phyloP scores from a whole-genome alignment of 2,888 invertebrate species.

The Agonopterix subpropinquella region DNA sequence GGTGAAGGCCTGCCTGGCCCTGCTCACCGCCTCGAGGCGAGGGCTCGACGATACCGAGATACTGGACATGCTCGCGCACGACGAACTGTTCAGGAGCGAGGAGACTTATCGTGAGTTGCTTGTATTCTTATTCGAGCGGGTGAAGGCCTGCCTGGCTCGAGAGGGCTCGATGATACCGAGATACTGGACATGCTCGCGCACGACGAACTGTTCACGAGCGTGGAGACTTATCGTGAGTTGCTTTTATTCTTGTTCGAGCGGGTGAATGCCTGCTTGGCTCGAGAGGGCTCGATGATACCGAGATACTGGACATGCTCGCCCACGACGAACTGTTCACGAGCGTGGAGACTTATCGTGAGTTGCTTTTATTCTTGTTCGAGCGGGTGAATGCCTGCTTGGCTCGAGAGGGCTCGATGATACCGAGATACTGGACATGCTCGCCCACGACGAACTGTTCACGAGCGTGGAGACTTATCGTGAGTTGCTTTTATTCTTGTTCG shows the following conservation, averaged over 20 bases:
- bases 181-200: constrained; percentile 82
- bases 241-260: too few relatives aligned
- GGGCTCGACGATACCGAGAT: constrained; percentile 90
- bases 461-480: constrained; percentile 79
- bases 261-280: constrained; percentile 80
- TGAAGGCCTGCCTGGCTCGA: constrained; percentile 80
- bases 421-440: constrained; percentile 84
- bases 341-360: constrained; percentile 78
- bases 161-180: constrained; percentile 89
- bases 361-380: too few relatives aligned
- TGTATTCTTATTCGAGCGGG: too few relatives aligned
- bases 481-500: too few relatives aligned
- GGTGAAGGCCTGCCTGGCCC: constrained; percentile 80
- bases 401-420: constrained; percentile 85
- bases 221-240: constrained; percentile 77
- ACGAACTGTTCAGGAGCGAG: constrained; percentile 77
- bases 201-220: constrained; percentile 78
- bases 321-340: constrained; percentile 79
- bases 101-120: constrained; percentile 77
- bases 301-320: constrained; percentile 83
- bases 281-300: constrained; percentile 87
- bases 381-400: constrained; percentile 81
- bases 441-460: constrained; percentile 78
- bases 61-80: constrained; percentile 80
- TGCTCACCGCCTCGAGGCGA: constrained; percentile 83